Evolutionary conservation across 1,140 invertebrate genomes (phyloP).

Genomic region (Bombus waltoni): DNA sequence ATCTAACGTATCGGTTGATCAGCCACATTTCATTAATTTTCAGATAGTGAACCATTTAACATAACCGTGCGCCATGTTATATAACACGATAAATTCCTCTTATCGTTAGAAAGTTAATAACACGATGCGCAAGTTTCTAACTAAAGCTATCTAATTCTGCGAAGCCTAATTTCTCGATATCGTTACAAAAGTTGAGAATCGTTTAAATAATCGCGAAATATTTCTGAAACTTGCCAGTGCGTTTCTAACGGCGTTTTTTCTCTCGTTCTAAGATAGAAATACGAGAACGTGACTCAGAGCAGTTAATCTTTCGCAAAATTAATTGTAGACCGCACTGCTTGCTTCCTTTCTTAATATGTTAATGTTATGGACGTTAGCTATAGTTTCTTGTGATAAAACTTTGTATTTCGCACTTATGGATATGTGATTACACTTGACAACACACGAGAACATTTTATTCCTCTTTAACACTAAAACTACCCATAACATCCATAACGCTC

Average conservation of each 20-base stretch:
- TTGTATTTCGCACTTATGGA: not conserved
- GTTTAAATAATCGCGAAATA: too few relatives aligned
- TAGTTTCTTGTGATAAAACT: not conserved
- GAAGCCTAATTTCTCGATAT: not conserved
- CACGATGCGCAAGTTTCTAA: not conserved
- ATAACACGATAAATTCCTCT: constrained; percentile 6
- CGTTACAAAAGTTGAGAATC: not conserved
- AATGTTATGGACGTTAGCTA: not conserved
- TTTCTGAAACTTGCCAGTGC: not conserved
- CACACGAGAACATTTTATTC: not conserved
- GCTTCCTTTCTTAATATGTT: not conserved
- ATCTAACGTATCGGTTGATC: not conserved
- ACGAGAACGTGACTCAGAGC: not conserved
- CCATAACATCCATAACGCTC: not conserved
- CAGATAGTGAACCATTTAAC: not conserved
- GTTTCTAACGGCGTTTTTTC: not conserved
- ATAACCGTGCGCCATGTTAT: not conserved
- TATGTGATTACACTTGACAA: not conserved
- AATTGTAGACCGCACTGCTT: not conserved
- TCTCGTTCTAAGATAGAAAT: not conserved
- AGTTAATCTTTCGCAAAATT: not conserved
- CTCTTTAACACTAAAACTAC: not conserved
- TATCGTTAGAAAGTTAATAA: not conserved
- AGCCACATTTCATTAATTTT: not conserved
- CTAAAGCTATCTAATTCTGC: not conserved